Evolutionary conservation across 2,113 vertebrate species (phyloP).

Genomic region (Columba livia): DNA sequence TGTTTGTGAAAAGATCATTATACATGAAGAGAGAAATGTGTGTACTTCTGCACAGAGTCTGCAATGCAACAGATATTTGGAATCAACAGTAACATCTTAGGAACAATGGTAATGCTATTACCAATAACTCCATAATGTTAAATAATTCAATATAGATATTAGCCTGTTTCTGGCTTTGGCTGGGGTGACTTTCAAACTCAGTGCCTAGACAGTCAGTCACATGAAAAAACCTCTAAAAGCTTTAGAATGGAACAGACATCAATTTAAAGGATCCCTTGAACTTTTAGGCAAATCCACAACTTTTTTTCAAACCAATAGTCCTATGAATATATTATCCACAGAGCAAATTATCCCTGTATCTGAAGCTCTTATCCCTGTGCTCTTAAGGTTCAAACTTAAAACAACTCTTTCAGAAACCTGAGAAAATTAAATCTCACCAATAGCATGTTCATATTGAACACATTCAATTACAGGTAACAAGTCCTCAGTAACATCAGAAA

Average conservation of each 20-base stretch:
- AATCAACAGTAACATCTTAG: background rate
- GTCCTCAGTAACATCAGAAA: background rate
- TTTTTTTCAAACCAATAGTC: background rate
- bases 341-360: background rate
- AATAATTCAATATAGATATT: background rate
- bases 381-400: background rate
- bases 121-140: background rate
- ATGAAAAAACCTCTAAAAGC: background rate
- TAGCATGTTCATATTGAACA: background rate
- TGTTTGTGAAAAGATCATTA: background rate
- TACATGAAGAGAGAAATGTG: background rate
- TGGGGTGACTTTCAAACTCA: background rate
- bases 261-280: background rate
- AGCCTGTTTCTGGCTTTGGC: background rate
- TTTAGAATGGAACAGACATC: background rate
- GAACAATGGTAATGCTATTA: background rate
- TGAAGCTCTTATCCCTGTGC: background rate
- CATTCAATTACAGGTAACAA: background rate
- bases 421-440: background rate
- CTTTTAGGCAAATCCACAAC: background rate
- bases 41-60: background rate
- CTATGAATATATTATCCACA: background rate
- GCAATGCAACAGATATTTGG: background rate
- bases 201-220: background rate
- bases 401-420: background rate